Conservation (phyloP, 2,797 vertebrate species). For the Cryptoblepharus egeriae region DNA sequence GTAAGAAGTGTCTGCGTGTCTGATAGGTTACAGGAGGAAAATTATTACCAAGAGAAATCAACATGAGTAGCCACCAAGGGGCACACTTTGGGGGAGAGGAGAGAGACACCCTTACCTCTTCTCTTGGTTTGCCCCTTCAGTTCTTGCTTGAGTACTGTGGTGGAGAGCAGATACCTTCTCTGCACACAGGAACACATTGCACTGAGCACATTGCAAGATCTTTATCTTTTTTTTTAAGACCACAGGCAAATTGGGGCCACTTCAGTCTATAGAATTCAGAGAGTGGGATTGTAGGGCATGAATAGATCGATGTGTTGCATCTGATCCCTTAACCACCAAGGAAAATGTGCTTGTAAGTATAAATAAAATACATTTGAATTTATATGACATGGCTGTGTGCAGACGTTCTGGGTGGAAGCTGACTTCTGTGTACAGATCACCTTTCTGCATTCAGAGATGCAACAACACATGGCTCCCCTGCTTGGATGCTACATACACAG, state of each 20-base stretch:
- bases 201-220: background rate
- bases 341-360: background rate
- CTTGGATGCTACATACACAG: background rate
- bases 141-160: background rate
- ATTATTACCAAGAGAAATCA: background rate
- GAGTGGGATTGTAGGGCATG: background rate
- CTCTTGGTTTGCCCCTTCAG: background rate
- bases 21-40: slow-evolving; percentile 8
- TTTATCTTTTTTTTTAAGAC: background rate
- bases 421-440: background rate
- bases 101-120: background rate
- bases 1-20: background rate
- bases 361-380: background rate
- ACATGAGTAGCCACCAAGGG: slow-evolving; percentile 8
- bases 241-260: too few relatives aligned
- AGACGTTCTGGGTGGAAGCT: background rate
- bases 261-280: background rate
- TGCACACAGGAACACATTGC: background rate
- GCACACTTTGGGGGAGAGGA: background rate
- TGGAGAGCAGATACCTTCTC: background rate
- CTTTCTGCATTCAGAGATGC: background rate
- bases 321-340: background rate
- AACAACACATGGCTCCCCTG: background rate
- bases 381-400: background rate
- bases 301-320: background rate